Percentiles rank a stretch among this genome's conserved stretches.
Conservation (phyloP, 2,888 invertebrate genomes). For the Cyaniris semiargus region DNA sequence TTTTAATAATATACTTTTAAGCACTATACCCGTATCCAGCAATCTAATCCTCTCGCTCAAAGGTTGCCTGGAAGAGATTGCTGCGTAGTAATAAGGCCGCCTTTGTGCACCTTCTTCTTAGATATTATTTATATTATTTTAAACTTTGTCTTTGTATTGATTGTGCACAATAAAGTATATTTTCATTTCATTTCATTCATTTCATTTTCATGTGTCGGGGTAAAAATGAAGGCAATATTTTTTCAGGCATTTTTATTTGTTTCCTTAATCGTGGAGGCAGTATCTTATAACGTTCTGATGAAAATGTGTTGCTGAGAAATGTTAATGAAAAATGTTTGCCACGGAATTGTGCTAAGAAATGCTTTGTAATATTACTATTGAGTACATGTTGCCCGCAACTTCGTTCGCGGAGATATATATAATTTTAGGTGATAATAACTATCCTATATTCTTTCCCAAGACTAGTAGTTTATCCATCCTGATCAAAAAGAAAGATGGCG, state of each 20-base stretch:
- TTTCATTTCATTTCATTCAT: too few species aligned
- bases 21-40: too few species aligned
- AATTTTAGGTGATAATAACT: not conserved
- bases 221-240: not conserved
- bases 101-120: too few species aligned
- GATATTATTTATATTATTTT: too few species aligned
- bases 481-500: too few species aligned
- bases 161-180: too few species aligned
- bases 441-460: not conserved
- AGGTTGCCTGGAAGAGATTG: too few species aligned
- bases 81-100: too few species aligned
- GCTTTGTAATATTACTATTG: not conserved
- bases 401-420: not conserved
- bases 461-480: too few species aligned
- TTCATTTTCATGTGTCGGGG: not conserved
- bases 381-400: not conserved
- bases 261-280: not conserved
- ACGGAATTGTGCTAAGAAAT: not conserved
- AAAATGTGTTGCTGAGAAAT: not conserved
- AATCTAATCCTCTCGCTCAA: too few species aligned
- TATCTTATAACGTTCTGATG: not conserved
- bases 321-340: conserved; percentile 4
- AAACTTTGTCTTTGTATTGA: too few species aligned
- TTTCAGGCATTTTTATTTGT: not conserved
- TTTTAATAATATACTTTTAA: too few species aligned